phyloP scores from a whole-genome alignment of 2,113 vertebrate species.

The Austrofundulus limnaeus region DNA sequence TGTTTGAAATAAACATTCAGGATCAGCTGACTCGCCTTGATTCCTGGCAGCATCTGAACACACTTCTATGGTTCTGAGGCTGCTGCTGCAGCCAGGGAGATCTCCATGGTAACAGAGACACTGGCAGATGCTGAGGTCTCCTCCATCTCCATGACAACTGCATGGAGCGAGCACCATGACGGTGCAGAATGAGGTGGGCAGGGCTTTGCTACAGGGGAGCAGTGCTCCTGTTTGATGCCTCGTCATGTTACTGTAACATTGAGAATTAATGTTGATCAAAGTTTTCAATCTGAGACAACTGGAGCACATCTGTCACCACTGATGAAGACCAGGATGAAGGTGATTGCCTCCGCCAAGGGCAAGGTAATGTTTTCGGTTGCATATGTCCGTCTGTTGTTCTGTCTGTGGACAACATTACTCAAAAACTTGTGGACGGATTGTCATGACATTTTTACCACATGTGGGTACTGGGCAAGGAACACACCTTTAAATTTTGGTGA shows the following conservation, averaged over 20 bases:
- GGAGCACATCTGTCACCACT: not conserved
- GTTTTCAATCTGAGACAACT: constrained; percentile 7
- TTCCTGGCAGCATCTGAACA: constrained; percentile 73
- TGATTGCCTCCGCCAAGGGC: too few relatives aligned
- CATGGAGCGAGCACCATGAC: constrained; percentile 51
- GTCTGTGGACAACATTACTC: too few relatives aligned
- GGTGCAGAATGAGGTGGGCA: constrained; percentile 52
- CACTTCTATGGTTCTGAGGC: constrained; percentile 47
- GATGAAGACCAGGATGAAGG: not conserved
- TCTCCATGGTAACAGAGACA: constrained; percentile 86
- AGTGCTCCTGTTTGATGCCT: constrained; percentile 78
- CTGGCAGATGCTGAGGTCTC: constrained; percentile 68
- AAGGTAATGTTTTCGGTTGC: too few relatives aligned
- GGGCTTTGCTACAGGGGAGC: constrained; percentile 22
- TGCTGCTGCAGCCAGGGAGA: too few relatives aligned
- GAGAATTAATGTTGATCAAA: too few relatives aligned
- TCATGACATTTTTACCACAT: too few relatives aligned
- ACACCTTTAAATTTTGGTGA: too few relatives aligned
- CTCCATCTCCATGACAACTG: constrained; percentile 91
- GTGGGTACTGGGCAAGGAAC: too few relatives aligned
- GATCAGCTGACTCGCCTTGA: constrained; percentile 78
- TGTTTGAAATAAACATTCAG: not conserved
- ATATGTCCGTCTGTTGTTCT: too few relatives aligned
- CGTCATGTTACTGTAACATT: constrained; percentile 70
- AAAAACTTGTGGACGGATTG: too few relatives aligned